Conservation (phyloP, 1,140 invertebrate species). For the Heliconius eleuchia region DNA sequence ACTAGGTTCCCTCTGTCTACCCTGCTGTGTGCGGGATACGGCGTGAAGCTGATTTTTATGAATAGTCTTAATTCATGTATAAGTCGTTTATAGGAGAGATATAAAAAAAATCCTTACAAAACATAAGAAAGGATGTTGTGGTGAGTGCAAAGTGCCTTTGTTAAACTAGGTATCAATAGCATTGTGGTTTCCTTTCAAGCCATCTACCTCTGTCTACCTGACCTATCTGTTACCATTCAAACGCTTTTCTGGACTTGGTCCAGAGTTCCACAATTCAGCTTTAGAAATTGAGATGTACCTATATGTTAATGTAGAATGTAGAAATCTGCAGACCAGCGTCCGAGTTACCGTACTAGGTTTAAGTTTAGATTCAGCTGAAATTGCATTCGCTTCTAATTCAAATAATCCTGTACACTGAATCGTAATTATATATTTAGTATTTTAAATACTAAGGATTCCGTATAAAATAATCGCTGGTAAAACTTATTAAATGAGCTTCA, state of each 20-base stretch:
- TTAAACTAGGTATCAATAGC: constrained; percentile 44
- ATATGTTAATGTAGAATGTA: neutral
- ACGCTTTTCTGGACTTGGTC: constrained; percentile 39
- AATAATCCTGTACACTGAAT: no score
- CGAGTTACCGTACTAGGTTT: neutral
- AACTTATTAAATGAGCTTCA: no score
- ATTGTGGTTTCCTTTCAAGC: constrained; percentile 53
- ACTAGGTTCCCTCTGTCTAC: no score
- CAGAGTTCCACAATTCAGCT: constrained; percentile 22
- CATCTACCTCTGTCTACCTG: constrained; percentile 26
- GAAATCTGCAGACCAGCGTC: neutral
- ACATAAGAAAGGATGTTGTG: constrained; percentile 1
- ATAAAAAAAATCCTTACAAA: neutral
- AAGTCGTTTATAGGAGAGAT: neutral
- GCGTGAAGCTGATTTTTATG: no score
- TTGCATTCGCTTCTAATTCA: no score
- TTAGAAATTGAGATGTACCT: neutral
- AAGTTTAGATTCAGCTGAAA: neutral
- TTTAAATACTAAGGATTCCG: no score
- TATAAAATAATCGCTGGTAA: no score
- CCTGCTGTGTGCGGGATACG: no score
- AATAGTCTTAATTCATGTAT: neutral
- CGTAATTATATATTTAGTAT: no score
- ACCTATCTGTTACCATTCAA: constrained; percentile 43
- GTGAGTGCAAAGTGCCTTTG: constrained; percentile 18